Percentiles rank a stretch among this genome's conserved stretches.
These are phyloP conservation scores for Hermaeophaga mercurialis DNA, from an alignment of 2,888 invertebrate species.

Conservation along the genomic window DNA sequence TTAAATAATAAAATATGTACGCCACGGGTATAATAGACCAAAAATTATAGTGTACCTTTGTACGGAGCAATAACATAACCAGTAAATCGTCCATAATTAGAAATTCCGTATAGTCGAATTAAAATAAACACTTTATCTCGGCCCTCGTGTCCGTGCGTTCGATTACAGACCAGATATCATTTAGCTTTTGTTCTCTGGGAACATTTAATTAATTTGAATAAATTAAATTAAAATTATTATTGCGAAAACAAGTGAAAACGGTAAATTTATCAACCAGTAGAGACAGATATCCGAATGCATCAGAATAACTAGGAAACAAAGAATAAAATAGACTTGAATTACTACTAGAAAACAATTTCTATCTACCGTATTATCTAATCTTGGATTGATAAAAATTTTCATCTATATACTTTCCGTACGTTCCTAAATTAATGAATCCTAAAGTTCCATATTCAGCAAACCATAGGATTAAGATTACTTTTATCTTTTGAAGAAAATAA, in stretches of 20 bases:
- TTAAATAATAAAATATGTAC: constrained; percentile 46
- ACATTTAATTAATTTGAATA: constrained; percentile 6
- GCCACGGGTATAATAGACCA: constrained; percentile 44
- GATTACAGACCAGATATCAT: constrained; percentile 14
- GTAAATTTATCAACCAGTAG: too few relatives aligned
- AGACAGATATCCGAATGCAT: too few relatives aligned
- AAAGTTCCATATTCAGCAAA: constrained; percentile 24
- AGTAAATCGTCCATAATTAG: constrained; percentile 24
- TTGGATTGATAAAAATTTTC: too few relatives aligned
- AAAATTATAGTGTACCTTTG: constrained; percentile 42
- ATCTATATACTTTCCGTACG: too few relatives aligned
- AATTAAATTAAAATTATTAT: too few relatives aligned
- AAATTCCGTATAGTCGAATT: constrained; percentile 22
- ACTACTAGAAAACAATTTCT: too few relatives aligned
- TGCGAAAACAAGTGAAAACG: too few relatives aligned
- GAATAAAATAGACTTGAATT: too few relatives aligned
- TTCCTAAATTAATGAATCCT: too few relatives aligned
- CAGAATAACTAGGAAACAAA: too few relatives aligned
- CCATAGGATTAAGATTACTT: constrained; percentile 23
- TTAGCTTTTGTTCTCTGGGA: background rate
- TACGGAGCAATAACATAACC: constrained; percentile 27
- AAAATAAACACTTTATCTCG: constrained; percentile 22
- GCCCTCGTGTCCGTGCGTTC: background rate
- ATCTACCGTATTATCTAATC: too few relatives aligned
- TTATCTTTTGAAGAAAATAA: constrained; percentile 30